Evolutionary conservation across 2,888 invertebrate genomes (phyloP).

Genomic region (Callinectes sapidus): DNA sequence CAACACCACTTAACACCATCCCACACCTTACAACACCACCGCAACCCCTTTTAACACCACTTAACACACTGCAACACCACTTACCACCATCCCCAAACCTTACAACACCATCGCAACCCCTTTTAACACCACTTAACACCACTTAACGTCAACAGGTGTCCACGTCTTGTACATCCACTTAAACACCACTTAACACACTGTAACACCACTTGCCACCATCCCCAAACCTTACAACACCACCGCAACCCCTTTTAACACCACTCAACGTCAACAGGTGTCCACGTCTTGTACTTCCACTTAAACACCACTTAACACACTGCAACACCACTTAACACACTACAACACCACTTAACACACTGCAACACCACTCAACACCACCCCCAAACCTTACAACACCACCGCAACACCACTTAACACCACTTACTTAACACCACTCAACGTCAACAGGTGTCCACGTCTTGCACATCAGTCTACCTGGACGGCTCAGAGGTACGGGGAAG

Average conservation of each 20-base stretch:
- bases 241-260: neutral
- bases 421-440: neutral
- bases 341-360: neutral
- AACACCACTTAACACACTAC: conserved; percentile 79
- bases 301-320: conserved; percentile 87
- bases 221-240: neutral
- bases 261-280: conserved; percentile 94
- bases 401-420: too few relatives aligned
- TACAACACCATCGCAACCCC: too few relatives aligned
- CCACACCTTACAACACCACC: neutral
- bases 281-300: too few relatives aligned
- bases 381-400: neutral
- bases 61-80: neutral
- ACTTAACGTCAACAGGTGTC: neutral
- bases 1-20: neutral
- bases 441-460: conserved; percentile 92
- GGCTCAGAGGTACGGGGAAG: conserved; percentile 96
- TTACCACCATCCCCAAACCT: neutral
- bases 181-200: neutral
- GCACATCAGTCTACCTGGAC: conserved; percentile 96
- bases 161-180: neutral
- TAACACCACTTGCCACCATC: neutral
- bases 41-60: neutral
- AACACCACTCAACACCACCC: neutral
- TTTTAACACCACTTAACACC: neutral